Evolutionary conservation across 2,888 invertebrate genomes (phyloP).

Genomic region (Drosophila borealis): DNA sequence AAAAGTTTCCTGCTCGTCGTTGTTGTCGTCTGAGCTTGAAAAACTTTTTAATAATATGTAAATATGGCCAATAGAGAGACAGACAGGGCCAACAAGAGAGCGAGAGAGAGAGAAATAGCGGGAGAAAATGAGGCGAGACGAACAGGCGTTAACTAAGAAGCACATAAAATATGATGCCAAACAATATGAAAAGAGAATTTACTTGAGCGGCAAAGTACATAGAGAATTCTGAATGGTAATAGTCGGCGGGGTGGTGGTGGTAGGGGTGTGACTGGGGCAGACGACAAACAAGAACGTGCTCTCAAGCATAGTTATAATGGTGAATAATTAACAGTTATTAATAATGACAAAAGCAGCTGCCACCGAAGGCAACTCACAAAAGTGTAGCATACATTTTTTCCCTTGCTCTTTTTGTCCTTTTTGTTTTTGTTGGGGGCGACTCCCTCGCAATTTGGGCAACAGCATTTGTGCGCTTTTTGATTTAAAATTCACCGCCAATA

Average conservation of each 20-base stretch:
- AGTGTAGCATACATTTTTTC: conserved; percentile 46
- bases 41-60: conserved; percentile 79
- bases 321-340: conserved; percentile 84
- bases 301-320: conserved; percentile 67
- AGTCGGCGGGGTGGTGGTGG: neutral
- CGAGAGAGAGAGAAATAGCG: neutral
- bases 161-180: conserved; percentile 72
- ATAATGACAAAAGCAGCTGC: conserved; percentile 84
- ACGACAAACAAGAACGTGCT: conserved; percentile 60
- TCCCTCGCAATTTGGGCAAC: conserved; percentile 29
- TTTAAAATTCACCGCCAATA: conserved; percentile 83
- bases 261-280: conserved; percentile 1
- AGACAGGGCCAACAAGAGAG: conserved; percentile 1
- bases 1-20: conserved; percentile 59
- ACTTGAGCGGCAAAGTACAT: conserved; percentile 59
- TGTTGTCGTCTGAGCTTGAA: conserved; percentile 55
- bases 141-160: conserved; percentile 69
- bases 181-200: conserved; percentile 71
- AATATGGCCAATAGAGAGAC: conserved; percentile 60
- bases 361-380: conserved; percentile 49
- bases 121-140: conserved; percentile 16
- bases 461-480: conserved; percentile 69
- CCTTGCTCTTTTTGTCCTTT: neutral
- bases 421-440: conserved; percentile 5
- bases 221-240: conserved; percentile 9